phyloP scores from a whole-genome alignment of 2,113 vertebrate species.

The Sitta europaea region DNA sequence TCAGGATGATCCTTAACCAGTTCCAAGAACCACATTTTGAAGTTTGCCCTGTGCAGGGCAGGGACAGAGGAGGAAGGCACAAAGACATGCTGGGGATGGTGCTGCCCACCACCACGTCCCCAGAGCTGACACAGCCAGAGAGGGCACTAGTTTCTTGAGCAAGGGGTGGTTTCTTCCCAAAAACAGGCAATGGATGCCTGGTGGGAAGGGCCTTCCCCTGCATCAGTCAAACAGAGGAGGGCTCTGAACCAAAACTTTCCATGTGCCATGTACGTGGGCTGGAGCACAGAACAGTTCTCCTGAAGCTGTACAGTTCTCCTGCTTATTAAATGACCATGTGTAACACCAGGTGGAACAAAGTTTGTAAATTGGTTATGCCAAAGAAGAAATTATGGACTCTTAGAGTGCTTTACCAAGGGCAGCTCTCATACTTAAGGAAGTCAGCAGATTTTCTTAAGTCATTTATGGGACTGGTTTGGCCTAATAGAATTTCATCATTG shows the following conservation, averaged over 20 bases:
- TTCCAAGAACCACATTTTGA: background rate
- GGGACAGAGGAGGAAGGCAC: background rate
- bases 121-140: background rate
- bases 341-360: background rate
- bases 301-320: background rate
- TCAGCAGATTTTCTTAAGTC: background rate
- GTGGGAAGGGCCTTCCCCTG: background rate
- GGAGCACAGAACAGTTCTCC: background rate
- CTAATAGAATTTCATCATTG: background rate
- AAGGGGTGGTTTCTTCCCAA: background rate
- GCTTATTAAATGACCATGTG: background rate
- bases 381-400: background rate
- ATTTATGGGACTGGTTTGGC: background rate
- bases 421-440: background rate
- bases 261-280: background rate
- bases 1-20: background rate
- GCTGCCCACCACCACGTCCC: background rate
- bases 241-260: background rate
- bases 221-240: background rate
- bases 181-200: background rate
- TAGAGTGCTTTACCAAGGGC: background rate
- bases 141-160: background rate
- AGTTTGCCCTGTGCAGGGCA: background rate
- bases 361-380: background rate
- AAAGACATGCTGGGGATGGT: rapidly evolving